Conservation (phyloP, 2,888 invertebrate species). For the Erebia ligea region DNA sequence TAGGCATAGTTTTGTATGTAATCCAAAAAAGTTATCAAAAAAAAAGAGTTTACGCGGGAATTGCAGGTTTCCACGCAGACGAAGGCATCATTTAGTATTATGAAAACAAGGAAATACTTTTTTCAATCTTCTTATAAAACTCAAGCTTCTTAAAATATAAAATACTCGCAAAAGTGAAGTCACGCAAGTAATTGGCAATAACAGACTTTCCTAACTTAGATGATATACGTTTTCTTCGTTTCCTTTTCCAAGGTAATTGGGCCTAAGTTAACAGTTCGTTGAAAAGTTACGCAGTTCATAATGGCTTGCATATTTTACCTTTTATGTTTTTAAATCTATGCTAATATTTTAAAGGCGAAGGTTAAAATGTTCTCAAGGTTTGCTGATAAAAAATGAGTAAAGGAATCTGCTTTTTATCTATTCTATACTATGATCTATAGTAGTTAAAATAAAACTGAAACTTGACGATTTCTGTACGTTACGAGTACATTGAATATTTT, state of each 20-base stretch:
- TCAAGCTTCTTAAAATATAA: not conserved
- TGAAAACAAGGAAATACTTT: not conserved
- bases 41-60: no score
- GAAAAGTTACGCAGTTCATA: not conserved
- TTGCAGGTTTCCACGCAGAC: no score
- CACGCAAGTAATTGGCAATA: constrained; percentile 6
- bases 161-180: constrained; percentile 5
- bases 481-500: no score
- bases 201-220: constrained; percentile 19
- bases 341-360: constrained; percentile 5
- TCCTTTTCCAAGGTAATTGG: not conserved
- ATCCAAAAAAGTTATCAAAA: no score
- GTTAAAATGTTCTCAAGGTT: not conserved
- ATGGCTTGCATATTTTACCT: constrained; percentile 1
- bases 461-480: not conserved
- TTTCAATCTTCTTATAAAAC: no score
- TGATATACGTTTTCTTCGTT: constrained; percentile 14
- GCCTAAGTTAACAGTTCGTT: not conserved
- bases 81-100: no score
- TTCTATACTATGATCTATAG: no score
- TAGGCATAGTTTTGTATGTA: no score
- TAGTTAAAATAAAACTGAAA: no score
- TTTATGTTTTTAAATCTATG: constrained; percentile 5
- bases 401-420: no score
- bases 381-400: no score